Evolutionary conservation across 2,113 vertebrate species (phyloP), one percentile per base, ranked within the genome.

Genomic region (Tringa solitaria): DNA sequence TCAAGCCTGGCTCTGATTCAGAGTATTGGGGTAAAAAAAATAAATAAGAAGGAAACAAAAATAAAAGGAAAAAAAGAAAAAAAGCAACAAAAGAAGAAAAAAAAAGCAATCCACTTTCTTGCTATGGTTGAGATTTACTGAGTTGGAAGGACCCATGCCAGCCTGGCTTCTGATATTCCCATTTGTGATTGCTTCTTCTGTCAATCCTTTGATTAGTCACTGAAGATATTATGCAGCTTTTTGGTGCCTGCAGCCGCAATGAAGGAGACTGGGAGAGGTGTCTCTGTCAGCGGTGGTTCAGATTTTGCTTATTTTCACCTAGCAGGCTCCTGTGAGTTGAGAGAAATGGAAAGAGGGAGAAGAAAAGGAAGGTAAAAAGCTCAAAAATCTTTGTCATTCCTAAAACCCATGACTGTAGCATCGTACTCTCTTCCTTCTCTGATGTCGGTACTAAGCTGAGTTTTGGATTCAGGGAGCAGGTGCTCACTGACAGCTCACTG

Each of bases 21-120:
- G 13, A 53, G 15, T 41, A 19, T 12, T 45, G 18, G 14, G 2
- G 17, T 6, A n/a, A 12, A 51, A 16, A 19, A 15, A 8, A 26
- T 48, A 48, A 48, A 48, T 48, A 46, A 46, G 45, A 45, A 45
- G 46, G 46, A 46, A 63, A 4, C 7, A 19, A 27, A 8, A 23
- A n/a, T n/a, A 4, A 5, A 3, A 37, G 9, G 6, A 2, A 18
- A 51, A 26, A 51, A 14, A 51, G 5, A 3, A 14, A 48, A 48
- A 22, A 48, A 48, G 11, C 20, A 48, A 48, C 46, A 48, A 48
- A 28, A 28, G 8, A 37, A 20, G 30, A 27, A 17, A 16, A 18
- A 65, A 32, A 8, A 51, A 53, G 24, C 22, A 8, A 7, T 9
- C 5, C 5, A 5, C 28, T 72, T 2, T 39, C 14, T 61, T 37